Conservation (phyloP, 2,888 invertebrate genomes). For the Dendrolimus pini region DNA sequence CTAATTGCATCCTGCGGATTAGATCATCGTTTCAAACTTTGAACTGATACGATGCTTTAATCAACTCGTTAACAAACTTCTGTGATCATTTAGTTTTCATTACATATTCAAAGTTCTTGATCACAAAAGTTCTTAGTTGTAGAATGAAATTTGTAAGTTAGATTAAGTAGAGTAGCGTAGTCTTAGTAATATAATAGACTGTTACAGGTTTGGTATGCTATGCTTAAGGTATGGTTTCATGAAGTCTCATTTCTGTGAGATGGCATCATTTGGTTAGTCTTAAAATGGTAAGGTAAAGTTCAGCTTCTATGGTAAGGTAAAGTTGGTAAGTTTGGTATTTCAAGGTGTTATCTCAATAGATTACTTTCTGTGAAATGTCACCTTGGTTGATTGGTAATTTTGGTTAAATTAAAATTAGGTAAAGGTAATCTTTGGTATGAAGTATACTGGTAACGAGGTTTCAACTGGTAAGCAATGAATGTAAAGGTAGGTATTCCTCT, state of each 20-base stretch:
- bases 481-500: too few relatives aligned
- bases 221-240: slow-evolving; percentile 10
- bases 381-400: too few relatives aligned
- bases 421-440: too few relatives aligned
- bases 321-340: too few relatives aligned
- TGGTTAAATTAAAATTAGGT: too few relatives aligned
- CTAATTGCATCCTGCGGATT: slow-evolving; percentile 13
- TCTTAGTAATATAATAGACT: slow-evolving; percentile 6
- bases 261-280: slow-evolving; percentile 2
- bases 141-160: slow-evolving; percentile 69
- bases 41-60: slow-evolving; percentile 1
- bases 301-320: background rate
- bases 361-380: too few relatives aligned
- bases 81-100: slow-evolving; percentile 12
- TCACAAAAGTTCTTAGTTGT: slow-evolving; percentile 32
- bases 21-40: slow-evolving; percentile 5
- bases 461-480: too few relatives aligned
- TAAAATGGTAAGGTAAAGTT: background rate
- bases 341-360: too few relatives aligned
- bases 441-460: too few relatives aligned
- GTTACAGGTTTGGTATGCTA: slow-evolving; percentile 12
- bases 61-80: slow-evolving; percentile 9
- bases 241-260: slow-evolving; percentile 15
- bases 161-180: slow-evolving; percentile 17
- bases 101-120: slow-evolving; percentile 10